phyloP scores from a whole-genome alignment of 2,797 vertebrate genomes.

The Jordanella pulchra region DNA sequence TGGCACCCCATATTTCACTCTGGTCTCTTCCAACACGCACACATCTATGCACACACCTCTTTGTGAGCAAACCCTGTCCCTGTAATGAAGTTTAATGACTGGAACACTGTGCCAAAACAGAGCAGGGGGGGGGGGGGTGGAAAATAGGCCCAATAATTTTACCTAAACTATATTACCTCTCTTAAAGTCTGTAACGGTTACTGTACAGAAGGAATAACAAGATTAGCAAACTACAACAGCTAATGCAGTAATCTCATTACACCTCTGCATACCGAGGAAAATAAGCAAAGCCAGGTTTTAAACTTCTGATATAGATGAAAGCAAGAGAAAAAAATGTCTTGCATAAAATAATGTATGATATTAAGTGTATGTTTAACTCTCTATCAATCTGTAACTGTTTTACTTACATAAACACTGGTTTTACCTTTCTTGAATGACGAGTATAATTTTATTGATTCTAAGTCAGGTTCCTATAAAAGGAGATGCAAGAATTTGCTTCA shows the following conservation, averaged over 20 bases:
- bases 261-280: neutral
- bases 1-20: constrained; percentile 72
- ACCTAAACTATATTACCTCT: constrained; percentile 52
- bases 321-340: constrained; percentile 1
- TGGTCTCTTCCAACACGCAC: constrained; percentile 39
- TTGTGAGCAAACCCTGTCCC: constrained; percentile 70
- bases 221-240: constrained; percentile 35
- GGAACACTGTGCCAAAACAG: constrained; percentile 58
- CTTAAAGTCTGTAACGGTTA: constrained; percentile 26
- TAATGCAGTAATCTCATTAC: constrained; percentile 21
- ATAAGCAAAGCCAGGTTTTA: constrained; percentile 10
- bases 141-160: constrained; percentile 39
- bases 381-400: neutral
- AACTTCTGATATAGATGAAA: constrained; percentile 13
- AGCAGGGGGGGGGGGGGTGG: constrained; percentile 1
- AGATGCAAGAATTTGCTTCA: neutral
- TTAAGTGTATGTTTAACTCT: neutral
- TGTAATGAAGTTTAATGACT: constrained; percentile 80
- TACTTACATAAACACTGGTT: neutral
- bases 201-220: constrained; percentile 43
- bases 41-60: constrained; percentile 44
- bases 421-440: neutral
- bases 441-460: neutral
- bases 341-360: neutral
- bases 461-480: neutral